phyloP scores from a whole-genome alignment of 2,113 vertebrate genomes.

The Platycercus adscitus region DNA sequence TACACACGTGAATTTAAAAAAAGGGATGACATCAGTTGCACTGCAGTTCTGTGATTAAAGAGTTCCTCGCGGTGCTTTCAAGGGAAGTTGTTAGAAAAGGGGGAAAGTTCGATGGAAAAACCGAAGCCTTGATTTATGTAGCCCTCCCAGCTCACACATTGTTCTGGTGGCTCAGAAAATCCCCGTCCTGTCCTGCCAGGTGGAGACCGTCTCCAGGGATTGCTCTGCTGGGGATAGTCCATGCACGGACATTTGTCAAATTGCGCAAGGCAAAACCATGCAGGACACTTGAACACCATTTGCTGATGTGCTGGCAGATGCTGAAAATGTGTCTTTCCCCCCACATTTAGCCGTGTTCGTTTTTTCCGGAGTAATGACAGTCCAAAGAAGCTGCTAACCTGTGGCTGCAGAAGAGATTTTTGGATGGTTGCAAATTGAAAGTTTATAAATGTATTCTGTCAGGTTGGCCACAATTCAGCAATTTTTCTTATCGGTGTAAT shows the following conservation, averaged over 20 bases:
- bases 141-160: not conserved
- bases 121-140: not conserved
- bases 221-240: not conserved
- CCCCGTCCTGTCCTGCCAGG: not conserved
- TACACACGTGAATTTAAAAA: slow-evolving; percentile 66
- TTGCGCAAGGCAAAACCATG: not conserved
- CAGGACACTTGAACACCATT: not conserved
- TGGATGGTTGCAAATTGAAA: not conserved
- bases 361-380: not conserved
- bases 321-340: not conserved
- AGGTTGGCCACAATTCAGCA: not conserved
- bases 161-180: not conserved
- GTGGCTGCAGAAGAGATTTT: not conserved
- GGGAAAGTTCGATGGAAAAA: slow-evolving; percentile 29
- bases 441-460: not conserved
- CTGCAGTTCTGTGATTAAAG: slow-evolving; percentile 19
- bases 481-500: not conserved
- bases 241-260: not conserved
- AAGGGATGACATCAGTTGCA: slow-evolving; percentile 63
- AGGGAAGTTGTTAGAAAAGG: not conserved
- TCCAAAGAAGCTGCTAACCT: not conserved
- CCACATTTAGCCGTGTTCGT: not conserved
- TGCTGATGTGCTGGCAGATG: not conserved
- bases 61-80: slow-evolving; percentile 20
- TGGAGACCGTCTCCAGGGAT: not conserved